These are phyloP conservation scores for Chromis chromis DNA, from an alignment of 2,797 vertebrate genomes.

Conservation along the genomic window DNA sequence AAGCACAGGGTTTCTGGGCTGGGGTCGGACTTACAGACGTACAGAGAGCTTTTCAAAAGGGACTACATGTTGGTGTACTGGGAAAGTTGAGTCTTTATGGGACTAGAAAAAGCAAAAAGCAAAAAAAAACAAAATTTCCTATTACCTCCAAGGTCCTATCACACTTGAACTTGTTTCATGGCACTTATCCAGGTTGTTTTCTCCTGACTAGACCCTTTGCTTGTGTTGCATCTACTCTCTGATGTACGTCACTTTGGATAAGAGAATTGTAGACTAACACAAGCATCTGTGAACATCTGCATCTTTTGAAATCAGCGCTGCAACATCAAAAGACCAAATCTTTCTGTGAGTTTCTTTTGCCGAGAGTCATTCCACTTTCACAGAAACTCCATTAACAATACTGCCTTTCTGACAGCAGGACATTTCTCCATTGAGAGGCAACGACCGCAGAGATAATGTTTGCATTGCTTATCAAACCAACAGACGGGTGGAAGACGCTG, in stretches of 20 bases:
- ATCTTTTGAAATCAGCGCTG: background rate
- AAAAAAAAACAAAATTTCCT: too few relatives aligned
- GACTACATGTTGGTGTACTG: background rate
- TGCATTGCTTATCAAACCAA: constrained; percentile 17
- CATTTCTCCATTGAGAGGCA: background rate
- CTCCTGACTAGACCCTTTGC: too few relatives aligned
- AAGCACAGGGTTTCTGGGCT: background rate
- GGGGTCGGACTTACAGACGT: too few relatives aligned
- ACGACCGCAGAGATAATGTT: constrained; percentile 2
- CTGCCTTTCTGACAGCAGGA: background rate
- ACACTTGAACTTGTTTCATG: too few relatives aligned
- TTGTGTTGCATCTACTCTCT: too few relatives aligned
- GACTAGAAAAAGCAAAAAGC: too few relatives aligned
- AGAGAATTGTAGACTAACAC: too few relatives aligned
- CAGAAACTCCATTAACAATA: background rate
- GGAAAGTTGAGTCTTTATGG: background rate
- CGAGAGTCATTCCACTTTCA: background rate
- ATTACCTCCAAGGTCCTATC: too few relatives aligned
- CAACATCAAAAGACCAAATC: background rate
- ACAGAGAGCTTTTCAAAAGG: too few relatives aligned
- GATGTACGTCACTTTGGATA: too few relatives aligned
- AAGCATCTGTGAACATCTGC: background rate
- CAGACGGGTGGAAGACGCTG: constrained; percentile 12
- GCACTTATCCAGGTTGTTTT: too few relatives aligned
- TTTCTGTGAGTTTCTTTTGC: background rate